Evolutionary conservation across 2,888 invertebrate species (phyloP), one percentile per base, ranked within the genome.

Genomic region (Chromoteleia sp.): DNA sequence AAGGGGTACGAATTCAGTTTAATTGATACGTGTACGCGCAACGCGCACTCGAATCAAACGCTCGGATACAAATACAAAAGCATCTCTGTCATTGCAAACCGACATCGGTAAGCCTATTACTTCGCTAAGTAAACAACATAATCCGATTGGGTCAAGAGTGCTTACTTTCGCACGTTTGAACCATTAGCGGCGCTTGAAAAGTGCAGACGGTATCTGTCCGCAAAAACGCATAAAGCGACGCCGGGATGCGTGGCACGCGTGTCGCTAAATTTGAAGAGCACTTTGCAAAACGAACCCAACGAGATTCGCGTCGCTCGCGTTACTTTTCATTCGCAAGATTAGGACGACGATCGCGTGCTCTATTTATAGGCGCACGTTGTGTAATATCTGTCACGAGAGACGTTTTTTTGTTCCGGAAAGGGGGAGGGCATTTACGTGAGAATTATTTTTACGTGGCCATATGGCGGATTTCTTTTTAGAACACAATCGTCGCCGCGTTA

Each of bases 131-230:
- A 88, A 89, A 88, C 86, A 87, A 68, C 75, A 65, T 88, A 88
- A 89, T 88, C 89, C 86, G 88, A 89, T 89, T 87, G 86, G 81
- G 65, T 85, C 74, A 81, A 87, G 88, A 86, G 88, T 84, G 86
- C 87, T 90, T 87, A 86, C 86, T 88, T 88, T 89, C 88, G 89
- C 89, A 88, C 89, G 89, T 89, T 90, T 84, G 87, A 87, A 77
- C 88, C 81, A 88, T 89, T 87, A 88, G 74, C 75, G 79, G 50
- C 45, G 70, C 56, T 73, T 43, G 21, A 50, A 52, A 56, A 41
- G 68, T 54, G 71, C 48, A 33, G 21, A 50, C 36, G 43, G 14
- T 43, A 50, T 61, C 50, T 29, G 17, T 21, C 50, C 54, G 58
- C 67, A 54, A 73, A 65, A 68, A 61, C 21, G 65, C 36, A 45